phyloP scores from a whole-genome alignment of 1,140 invertebrate species.

The Formica selysi region DNA sequence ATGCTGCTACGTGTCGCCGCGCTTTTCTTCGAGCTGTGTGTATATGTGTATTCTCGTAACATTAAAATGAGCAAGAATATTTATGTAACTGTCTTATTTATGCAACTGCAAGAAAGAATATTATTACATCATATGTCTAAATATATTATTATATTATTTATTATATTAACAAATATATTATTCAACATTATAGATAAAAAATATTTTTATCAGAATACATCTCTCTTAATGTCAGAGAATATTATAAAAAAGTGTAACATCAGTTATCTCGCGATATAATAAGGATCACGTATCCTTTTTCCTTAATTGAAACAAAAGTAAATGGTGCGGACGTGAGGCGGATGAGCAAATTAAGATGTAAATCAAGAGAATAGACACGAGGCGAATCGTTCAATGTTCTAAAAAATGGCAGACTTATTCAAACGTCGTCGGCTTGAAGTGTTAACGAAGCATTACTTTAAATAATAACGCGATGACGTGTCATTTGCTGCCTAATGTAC shows the following conservation, averaged over 20 bases:
- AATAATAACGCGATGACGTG: constrained; percentile 30
- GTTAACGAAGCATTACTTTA: constrained; percentile 17
- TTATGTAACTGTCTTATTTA: neutral
- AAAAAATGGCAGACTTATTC: constrained; percentile 60
- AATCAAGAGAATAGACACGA: neutral
- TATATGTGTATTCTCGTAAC: neutral
- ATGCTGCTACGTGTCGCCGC: neutral
- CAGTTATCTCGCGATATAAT: neutral
- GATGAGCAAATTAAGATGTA: constrained; percentile 24
- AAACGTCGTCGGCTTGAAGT: constrained; percentile 44
- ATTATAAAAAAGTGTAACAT: neutral
- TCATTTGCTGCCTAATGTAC: constrained; percentile 66
- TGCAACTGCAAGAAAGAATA: neutral
- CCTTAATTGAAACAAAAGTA: neutral
- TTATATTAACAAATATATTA: neutral
- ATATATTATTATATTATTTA: too few relatives aligned
- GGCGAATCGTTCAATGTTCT: constrained; percentile 54
- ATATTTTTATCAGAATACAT: neutral
- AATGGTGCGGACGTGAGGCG: neutral
- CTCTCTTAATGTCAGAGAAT: neutral
- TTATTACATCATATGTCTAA: neutral
- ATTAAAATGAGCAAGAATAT: constrained; percentile 25
- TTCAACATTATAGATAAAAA: neutral
- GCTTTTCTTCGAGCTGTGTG: neutral
- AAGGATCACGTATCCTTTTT: neutral